A percentile compares a stretch with the other conserved stretches of the same genome.
Conservation (phyloP, 1,140 invertebrate genomes). For the Yoshiicerus persimilis region DNA sequence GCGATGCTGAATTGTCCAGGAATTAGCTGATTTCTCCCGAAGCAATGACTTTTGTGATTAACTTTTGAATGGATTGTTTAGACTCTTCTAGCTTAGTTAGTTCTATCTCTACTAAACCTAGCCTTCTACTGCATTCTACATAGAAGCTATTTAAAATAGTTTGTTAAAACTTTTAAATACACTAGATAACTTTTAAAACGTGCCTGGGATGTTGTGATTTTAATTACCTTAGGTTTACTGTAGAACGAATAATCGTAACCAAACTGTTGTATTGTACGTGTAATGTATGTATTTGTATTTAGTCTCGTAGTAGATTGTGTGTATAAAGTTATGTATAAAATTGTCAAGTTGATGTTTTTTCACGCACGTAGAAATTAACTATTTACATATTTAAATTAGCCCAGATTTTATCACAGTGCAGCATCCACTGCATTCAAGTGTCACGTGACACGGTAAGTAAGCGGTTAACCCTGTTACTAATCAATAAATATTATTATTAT, state of each 20-base stretch:
- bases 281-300: neutral
- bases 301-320: neutral
- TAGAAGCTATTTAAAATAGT: neutral
- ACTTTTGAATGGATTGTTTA: neutral
- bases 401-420: neutral
- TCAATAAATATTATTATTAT: neutral
- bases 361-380: neutral
- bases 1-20: too few species aligned
- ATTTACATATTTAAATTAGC: neutral
- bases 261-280: neutral
- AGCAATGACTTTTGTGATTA: neutral
- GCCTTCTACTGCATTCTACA: neutral
- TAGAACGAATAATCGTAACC: neutral
- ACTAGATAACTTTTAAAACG: neutral
- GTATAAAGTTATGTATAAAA: neutral
- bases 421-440: neutral
- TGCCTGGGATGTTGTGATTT: conserved; percentile 21
- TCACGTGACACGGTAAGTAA: neutral
- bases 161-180: neutral
- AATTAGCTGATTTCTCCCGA: too few species aligned
- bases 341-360: neutral
- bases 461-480: neutral
- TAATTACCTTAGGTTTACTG: neutral
- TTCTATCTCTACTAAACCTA: neutral
- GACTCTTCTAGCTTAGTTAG: neutral